phyloP scores from a whole-genome alignment of 2,797 vertebrate species.

The Trachops cirrhosus region DNA sequence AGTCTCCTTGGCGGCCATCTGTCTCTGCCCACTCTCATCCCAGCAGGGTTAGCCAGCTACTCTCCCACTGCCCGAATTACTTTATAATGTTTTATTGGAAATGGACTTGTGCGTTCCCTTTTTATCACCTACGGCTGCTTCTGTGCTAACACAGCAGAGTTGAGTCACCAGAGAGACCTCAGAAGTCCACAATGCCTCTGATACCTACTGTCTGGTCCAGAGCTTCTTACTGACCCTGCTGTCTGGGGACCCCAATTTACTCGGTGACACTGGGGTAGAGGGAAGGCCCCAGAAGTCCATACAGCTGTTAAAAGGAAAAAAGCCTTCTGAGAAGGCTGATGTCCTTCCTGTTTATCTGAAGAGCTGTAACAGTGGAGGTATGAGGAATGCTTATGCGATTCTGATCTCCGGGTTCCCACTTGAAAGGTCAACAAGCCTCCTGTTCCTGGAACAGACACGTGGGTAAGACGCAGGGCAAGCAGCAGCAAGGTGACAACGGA shows the following conservation, averaged over 20 bases:
- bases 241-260: background rate
- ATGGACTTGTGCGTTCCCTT: background rate
- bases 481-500: fast-evolving
- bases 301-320: background rate
- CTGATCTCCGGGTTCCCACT: background rate
- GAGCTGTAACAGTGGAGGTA: background rate
- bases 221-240: background rate
- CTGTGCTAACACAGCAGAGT: background rate
- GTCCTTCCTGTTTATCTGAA: background rate
- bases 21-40: background rate
- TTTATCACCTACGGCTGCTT: background rate
- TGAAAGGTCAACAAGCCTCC: background rate
- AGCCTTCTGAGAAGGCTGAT: background rate
- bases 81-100: background rate
- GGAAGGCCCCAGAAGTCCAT: background rate
- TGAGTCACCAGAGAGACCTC: background rate
- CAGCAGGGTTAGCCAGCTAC: background rate
- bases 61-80: background rate
- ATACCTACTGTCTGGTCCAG: background rate
- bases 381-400: background rate
- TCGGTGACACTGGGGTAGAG: background rate
- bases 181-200: background rate
- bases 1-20: background rate
- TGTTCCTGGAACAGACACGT: background rate
- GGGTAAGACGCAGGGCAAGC: background rate